Evolutionary conservation across 2,797 vertebrate genomes (phyloP), one percentile per base, ranked within the genome.

Genomic region (Natrix natrix): DNA sequence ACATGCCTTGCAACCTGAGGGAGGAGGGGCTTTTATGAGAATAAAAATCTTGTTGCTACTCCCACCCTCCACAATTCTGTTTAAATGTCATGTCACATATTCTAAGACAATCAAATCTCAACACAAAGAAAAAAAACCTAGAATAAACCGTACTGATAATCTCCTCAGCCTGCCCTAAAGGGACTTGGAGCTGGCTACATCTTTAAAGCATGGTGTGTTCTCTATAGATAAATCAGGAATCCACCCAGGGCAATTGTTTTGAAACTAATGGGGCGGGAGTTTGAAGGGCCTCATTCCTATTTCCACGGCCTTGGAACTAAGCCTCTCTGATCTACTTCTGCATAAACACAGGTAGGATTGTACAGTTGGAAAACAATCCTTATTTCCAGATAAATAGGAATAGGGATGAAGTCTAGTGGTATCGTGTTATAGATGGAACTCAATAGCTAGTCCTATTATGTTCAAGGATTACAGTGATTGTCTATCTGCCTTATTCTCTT

Each of bases 91-190:
- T 87, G 83, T 92, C 52, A 43, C 60, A 57, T 28, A 90, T 91
- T 93, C 93, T 90, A 94, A 92, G 94, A 66, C 92, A 66, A 91
- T 90, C 92, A 94, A 93, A 94, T 92, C 91, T 92, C 94, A 91
- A 95, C 92, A 93, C 91, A 90, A 93, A 95, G 61, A 78, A 61
- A 59, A 59, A 61, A 28, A 28, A 57, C 87, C 69, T 91, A 89
- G 90, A 94, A 94, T 89, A 94, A 93, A 94, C 32, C 22, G 20
- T 93, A 92, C 90, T 24, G 24, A 43, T 52, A 22, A 74, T 32
- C 17, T 52, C 54, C 16, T 22, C n/a, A 11, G 0, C 89, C 16
- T 7, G 4, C 32, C 22, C 26, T 48, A 87, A 22, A 32, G 52
- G 66, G 89, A 59, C 22, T n/a, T 48, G 57, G 48, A 63, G 48